A percentile compares a stretch with the other conserved stretches of the same genome.
These are phyloP conservation scores for Stratiomys singularior DNA, from an alignment of 2,888 invertebrate genomes.

Conservation along the genomic window DNA sequence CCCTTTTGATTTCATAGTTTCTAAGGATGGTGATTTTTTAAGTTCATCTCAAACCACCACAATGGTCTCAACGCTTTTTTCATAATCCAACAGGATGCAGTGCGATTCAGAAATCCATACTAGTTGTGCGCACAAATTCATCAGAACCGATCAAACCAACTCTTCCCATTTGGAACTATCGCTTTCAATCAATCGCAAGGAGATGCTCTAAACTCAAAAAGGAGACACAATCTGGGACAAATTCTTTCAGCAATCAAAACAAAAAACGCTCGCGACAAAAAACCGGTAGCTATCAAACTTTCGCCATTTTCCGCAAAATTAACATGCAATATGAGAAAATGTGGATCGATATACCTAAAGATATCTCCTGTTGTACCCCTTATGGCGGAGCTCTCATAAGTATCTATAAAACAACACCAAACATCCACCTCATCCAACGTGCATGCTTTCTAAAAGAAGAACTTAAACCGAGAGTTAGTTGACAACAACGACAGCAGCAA, in stretches of 20 bases:
- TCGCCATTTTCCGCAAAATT: slow-evolving; percentile 33
- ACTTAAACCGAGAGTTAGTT: slow-evolving; percentile 19
- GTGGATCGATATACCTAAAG: slow-evolving; percentile 30
- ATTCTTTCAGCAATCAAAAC: neutral
- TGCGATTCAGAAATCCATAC: neutral
- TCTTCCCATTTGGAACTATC: slow-evolving; percentile 24
- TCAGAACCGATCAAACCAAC: slow-evolving; percentile 35
- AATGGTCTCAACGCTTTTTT: too few species aligned
- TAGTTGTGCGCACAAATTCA: neutral
- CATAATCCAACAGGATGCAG: neutral
- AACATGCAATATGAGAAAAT: slow-evolving; percentile 24
- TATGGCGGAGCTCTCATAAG: neutral
- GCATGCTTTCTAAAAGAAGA: neutral
- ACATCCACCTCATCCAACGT: neutral
- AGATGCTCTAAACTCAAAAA: neutral
- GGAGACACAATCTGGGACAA: neutral
- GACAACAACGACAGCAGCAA: slow-evolving; percentile 26
- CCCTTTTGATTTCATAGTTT: too few species aligned
- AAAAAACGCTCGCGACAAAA: neutral
- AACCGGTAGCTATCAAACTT: neutral
- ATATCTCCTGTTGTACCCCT: slow-evolving; percentile 25
- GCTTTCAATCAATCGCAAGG: too few species aligned
- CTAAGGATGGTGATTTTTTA: too few species aligned
- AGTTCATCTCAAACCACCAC: too few species aligned
- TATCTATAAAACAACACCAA: slow-evolving; percentile 5